Base-by-base conservation (phyloP, 2,888 invertebrate genomes). In the Rhagonycha lutea region DNA sequence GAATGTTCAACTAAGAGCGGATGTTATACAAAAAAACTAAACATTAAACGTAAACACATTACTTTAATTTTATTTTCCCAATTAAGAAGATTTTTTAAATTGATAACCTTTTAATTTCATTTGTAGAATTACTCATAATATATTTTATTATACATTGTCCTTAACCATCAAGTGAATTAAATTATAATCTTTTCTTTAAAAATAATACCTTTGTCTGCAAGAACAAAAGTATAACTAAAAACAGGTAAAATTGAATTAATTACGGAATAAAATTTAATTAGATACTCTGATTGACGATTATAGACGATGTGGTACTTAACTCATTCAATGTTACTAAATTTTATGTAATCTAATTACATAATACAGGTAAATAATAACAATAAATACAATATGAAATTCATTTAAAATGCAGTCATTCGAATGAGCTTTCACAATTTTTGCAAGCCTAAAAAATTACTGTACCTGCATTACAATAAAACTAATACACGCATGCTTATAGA, bases 1-100 rank as follows among this genome's bases (percentile, higher is more conserved):
- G 63, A 26, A 65, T 65, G 63, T 76, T 65, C 61, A 65, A 74
- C 73, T 63, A 74, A 62, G 60, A 47, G 72, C 77, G 77, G 77
- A 77, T 74, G 77, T 77, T 24, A 77, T 74, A 77, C 71, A 77
- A 73, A 69, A 23, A 67, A 62, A 72, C 69, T 29, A 68, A 61
- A 60, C 73, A 71, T 73, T 67, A 76, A 76, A 76, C 73, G 63
- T 29, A 68, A 23, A 62, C 60, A 73, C 63, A 73, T 76, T 62
- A 68, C 76, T 76, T 76, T 68, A 68, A 67, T 76, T 76, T 61
- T 60, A 76, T 73, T 76, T 63, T 60, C 47, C 68, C 70, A 70
- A 73, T 73, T 76, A 76, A 76, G 68, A 68, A 73, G 76, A 76
- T 76, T 73, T 76, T 60, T 61, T 70, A 68, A 32, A 68, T 23